phyloP scores from a whole-genome alignment of 2,113 vertebrate species.

The Pedionomus torquatus region DNA sequence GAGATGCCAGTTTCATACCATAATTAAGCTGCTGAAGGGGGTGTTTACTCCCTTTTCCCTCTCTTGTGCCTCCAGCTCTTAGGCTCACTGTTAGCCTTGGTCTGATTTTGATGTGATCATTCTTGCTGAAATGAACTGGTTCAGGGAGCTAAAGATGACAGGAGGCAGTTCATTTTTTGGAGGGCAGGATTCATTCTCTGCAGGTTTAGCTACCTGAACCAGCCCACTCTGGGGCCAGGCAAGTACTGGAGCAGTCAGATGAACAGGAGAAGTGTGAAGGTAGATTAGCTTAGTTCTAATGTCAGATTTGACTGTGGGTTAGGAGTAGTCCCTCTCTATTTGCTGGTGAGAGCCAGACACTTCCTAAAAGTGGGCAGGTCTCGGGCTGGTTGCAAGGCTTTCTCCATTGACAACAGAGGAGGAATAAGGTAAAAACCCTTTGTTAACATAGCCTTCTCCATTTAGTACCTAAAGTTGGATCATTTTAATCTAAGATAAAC shows the following conservation, averaged over 20 bases:
- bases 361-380: not conserved
- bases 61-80: not conserved
- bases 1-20: not conserved
- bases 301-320: not conserved
- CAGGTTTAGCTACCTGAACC: not conserved
- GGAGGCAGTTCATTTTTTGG: not conserved
- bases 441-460: not conserved
- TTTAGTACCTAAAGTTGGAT: not conserved
- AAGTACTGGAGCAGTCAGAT: not conserved
- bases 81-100: not conserved
- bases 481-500: not conserved
- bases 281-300: not conserved
- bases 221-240: not conserved
- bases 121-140: not conserved
- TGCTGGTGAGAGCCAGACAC: not conserved
- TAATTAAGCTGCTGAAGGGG: not conserved
- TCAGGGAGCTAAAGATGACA: not conserved
- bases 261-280: not conserved
- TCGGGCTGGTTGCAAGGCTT: not conserved
- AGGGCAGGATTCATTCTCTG: not conserved
- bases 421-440: not conserved
- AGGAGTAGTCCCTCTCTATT: not conserved
- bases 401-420: not conserved
- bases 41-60: not conserved
- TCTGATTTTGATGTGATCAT: not conserved